These are phyloP conservation scores for Hydraecia micacea DNA, from an alignment of 2,888 invertebrate species.

Conservation along the genomic window DNA sequence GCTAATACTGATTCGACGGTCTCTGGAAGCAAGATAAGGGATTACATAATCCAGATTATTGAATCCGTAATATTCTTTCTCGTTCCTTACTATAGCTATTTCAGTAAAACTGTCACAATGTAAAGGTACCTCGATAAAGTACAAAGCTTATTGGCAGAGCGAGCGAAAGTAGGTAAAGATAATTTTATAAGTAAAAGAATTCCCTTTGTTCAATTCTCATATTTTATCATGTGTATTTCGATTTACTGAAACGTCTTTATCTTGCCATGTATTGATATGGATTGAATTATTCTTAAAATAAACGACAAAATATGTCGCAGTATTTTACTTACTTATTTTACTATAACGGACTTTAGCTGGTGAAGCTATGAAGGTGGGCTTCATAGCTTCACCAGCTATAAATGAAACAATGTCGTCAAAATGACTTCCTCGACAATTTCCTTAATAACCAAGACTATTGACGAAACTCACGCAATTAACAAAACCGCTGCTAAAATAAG, in stretches of 20 bases:
- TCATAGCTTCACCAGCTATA: not conserved
- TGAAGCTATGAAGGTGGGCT: too few species aligned
- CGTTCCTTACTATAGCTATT: slow-evolving; percentile 37
- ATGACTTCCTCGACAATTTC: slow-evolving; percentile 42
- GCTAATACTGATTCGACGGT: slow-evolving; percentile 68
- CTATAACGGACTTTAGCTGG: too few species aligned
- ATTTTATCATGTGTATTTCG: slow-evolving; percentile 40
- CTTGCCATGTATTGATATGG: slow-evolving; percentile 16
- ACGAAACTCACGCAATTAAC: slow-evolving; percentile 42
- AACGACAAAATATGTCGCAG: not conserved
- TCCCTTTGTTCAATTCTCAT: slow-evolving; percentile 53
- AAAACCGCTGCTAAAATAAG: slow-evolving; percentile 43
- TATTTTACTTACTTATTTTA: not conserved
- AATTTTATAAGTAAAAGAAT: slow-evolving; percentile 57
- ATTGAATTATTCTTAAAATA: slow-evolving; percentile 25
- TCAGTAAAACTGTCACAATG: slow-evolving; percentile 58
- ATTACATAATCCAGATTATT: slow-evolving; percentile 66
- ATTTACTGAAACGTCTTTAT: slow-evolving; percentile 43
- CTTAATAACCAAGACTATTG: slow-evolving; percentile 28
- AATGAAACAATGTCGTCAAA: slow-evolving; percentile 27
- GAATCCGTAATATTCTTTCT: slow-evolving; percentile 61
- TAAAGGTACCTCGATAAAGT: slow-evolving; percentile 55
- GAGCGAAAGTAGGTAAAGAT: slow-evolving; percentile 40
- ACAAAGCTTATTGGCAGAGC: slow-evolving; percentile 44
- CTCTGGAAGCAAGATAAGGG: slow-evolving; percentile 60